These are phyloP conservation scores for Sphaerophoria rueppellii DNA, from an alignment of 2,888 invertebrate genomes.

Conservation along the genomic window DNA sequence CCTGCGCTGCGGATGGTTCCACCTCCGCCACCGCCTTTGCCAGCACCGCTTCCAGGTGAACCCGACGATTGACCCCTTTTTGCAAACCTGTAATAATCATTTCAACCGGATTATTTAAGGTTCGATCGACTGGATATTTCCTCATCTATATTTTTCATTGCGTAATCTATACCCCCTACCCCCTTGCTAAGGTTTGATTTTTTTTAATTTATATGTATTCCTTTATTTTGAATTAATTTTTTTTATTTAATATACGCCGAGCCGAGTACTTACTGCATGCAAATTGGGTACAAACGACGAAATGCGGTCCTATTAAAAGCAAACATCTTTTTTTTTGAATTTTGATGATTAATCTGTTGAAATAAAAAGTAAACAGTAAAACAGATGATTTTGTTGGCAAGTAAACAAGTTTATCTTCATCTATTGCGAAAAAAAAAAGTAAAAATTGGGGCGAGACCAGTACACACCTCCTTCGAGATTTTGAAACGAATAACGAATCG, in stretches of 20 bases:
- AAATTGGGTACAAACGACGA: constrained; percentile 77
- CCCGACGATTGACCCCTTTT: constrained; percentile 83
- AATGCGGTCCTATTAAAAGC: constrained; percentile 77
- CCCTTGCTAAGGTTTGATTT: constrained; percentile 33
- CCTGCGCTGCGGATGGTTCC: constrained; percentile 95
- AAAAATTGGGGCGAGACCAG: not conserved
- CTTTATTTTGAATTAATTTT: constrained; percentile 51
- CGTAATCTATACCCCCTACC: constrained; percentile 44
- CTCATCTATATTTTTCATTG: constrained; percentile 58
- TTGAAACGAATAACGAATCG: not conserved
- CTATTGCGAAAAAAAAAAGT: constrained; percentile 20
- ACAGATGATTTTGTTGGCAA: constrained; percentile 50
- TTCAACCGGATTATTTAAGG: constrained; percentile 11
- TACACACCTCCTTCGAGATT: constrained; percentile 16
- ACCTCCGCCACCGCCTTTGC: constrained; percentile 89
- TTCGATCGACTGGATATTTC: constrained; percentile 48
- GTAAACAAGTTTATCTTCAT: constrained; percentile 1
- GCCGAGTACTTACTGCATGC: constrained; percentile 78
- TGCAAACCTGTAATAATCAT: constrained; percentile 76
- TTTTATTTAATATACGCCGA: no score
- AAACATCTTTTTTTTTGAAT: constrained; percentile 76
- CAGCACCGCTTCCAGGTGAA: constrained; percentile 91
- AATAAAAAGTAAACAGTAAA: constrained; percentile 48
- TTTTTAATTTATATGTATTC: constrained; percentile 22
- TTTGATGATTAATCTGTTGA: constrained; percentile 43